Conservation (phyloP, 2,797 vertebrate genomes). For the Podargus strigoides region DNA sequence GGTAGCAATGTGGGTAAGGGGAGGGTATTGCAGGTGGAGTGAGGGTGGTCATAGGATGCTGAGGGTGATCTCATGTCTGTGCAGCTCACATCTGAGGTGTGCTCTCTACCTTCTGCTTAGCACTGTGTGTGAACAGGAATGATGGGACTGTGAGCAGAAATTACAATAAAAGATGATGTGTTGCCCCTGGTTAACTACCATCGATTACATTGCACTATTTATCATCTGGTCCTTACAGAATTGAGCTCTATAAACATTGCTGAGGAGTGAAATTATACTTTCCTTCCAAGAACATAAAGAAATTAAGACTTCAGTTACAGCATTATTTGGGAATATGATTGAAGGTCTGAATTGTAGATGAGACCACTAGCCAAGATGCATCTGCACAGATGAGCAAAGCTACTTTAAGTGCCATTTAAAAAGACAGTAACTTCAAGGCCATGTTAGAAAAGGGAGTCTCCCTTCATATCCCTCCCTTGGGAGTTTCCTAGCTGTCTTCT, state of each 20-base stretch:
- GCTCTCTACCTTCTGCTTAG: not conserved
- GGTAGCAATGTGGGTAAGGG: not conserved
- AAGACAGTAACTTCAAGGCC: not conserved
- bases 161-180: not conserved
- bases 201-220: not conserved
- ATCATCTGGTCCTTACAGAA: not conserved
- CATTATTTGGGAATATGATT: not conserved
- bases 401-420: not conserved
- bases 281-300: not conserved
- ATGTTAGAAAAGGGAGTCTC: not conserved
- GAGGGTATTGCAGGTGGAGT: not conserved
- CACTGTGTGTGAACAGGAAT: not conserved
- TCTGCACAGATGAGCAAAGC: not conserved
- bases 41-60: not conserved
- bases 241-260: not conserved
- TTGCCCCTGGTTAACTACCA: not conserved
- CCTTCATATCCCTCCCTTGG: not conserved
- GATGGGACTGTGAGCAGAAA: not conserved
- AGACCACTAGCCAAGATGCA: not conserved
- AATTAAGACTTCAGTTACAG: not conserved
- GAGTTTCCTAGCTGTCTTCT: not conserved
- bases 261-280: not conserved
- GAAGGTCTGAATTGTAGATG: not conserved
- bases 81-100: not conserved
- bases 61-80: not conserved